phyloP scores from a whole-genome alignment of 2,888 invertebrate genomes.

The Calameuta pallipes region DNA sequence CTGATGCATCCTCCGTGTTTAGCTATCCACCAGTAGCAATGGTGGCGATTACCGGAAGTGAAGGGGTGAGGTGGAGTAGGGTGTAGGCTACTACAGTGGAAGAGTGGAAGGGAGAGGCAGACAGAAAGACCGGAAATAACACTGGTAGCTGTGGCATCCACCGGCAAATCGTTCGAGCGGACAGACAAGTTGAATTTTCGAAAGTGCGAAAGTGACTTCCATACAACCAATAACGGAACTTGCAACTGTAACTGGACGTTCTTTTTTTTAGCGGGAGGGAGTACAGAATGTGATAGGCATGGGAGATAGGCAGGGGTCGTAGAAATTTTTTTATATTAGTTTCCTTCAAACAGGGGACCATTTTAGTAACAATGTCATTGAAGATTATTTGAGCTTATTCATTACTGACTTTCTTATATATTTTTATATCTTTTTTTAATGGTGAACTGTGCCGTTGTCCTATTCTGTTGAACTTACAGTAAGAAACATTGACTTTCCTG shows the following conservation, averaged over 20 bases:
- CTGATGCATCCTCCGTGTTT: conserved; percentile 40
- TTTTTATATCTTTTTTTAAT: not conserved
- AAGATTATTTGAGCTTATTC: not conserved
- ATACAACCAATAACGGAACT: not conserved
- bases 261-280: not conserved
- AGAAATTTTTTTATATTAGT: not conserved
- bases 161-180: conserved; percentile 36
- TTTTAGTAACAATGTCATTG: not conserved
- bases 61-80: conserved; percentile 25
- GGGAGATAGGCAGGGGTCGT: not conserved
- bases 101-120: conserved; percentile 27
- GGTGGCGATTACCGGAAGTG: conserved; percentile 41
- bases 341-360: not conserved
- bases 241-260: not conserved
- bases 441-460: not conserved
- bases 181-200: conserved; percentile 35
- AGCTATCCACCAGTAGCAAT: conserved; percentile 31
- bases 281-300: not conserved
- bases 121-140: conserved; percentile 56
- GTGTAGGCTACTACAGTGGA: conserved; percentile 36
- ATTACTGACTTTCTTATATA: not conserved
- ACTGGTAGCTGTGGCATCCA: conserved; percentile 56
- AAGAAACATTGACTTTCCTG: not conserved
- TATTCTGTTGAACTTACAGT: not conserved
- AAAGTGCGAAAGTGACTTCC: conserved; percentile 33